phyloP scores from a whole-genome alignment of 2,888 invertebrate genomes.

The Stramonita haemastoma region DNA sequence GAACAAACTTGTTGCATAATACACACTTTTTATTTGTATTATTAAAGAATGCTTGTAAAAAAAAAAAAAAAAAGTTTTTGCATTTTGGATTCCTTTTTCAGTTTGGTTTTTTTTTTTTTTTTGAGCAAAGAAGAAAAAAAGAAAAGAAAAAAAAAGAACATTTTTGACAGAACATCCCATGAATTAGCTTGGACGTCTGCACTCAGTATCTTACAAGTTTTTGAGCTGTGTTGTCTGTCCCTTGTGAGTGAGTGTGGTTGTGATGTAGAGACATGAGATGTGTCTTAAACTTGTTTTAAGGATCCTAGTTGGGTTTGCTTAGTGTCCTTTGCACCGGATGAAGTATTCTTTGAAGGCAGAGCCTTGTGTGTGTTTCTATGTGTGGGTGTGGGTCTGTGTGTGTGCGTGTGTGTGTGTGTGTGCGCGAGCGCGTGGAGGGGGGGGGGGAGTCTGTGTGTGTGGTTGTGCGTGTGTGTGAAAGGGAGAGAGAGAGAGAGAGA shows the following conservation, averaged over 20 bases:
- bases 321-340: background rate
- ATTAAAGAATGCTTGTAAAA: too few species aligned
- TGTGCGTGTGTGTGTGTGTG: conserved; percentile 27
- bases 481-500: too few species aligned
- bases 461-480: too few species aligned
- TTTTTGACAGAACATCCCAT: background rate
- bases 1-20: too few species aligned
- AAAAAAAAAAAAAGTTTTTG: too few species aligned
- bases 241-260: background rate
- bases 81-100: background rate
- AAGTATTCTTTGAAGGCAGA: conserved; percentile 15
- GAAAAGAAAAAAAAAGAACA: background rate
- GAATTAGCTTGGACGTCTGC: background rate
- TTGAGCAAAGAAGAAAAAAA: background rate
- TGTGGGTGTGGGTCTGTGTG: background rate
- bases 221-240: background rate
- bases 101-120: too few species aligned
- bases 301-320: background rate
- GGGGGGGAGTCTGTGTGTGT: too few species aligned
- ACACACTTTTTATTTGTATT: too few species aligned
- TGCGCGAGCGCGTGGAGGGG: background rate
- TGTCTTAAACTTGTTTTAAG: conserved; percentile 15
- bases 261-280: background rate
- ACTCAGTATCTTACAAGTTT: too few species aligned
- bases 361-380: background rate